Conservation (phyloP, 2,797 vertebrate genomes). For the Miichthys miiuy region DNA sequence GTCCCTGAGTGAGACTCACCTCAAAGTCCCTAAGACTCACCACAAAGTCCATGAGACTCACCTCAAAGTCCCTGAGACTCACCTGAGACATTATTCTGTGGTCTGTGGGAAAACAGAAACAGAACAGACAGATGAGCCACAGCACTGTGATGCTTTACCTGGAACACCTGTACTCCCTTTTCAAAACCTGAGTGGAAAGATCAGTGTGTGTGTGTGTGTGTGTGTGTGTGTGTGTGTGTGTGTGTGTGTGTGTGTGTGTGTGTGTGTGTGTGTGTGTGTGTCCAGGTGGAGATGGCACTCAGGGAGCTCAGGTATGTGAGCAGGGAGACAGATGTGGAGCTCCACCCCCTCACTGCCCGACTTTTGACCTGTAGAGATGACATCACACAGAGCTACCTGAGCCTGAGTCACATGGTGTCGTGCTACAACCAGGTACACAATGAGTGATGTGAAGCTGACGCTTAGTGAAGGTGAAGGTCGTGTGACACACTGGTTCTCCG, state of each 20-base stretch:
- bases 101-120: not conserved
- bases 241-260: not conserved
- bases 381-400: constrained; percentile 19
- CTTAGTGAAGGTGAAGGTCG: not conserved
- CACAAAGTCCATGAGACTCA: no score
- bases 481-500: constrained; percentile 3
- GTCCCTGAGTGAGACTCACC: no score
- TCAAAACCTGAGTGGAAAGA: not conserved
- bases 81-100: no score
- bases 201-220: not conserved
- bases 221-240: no score
- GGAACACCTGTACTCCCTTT: not conserved
- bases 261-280: constrained; percentile 1
- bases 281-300: constrained; percentile 80
- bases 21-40: no score
- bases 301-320: constrained; percentile 85
- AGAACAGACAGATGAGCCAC: not conserved
- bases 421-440: constrained; percentile 86
- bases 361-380: constrained; percentile 75
- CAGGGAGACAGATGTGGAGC: constrained; percentile 48
- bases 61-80: no score
- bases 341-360: not conserved
- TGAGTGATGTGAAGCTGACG: not conserved
- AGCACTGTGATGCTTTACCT: no score
- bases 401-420: constrained; percentile 66